Evolutionary conservation across 1,140 invertebrate genomes (phyloP), one percentile per base, ranked within the genome.

Genomic region (Spodoptera litura): DNA sequence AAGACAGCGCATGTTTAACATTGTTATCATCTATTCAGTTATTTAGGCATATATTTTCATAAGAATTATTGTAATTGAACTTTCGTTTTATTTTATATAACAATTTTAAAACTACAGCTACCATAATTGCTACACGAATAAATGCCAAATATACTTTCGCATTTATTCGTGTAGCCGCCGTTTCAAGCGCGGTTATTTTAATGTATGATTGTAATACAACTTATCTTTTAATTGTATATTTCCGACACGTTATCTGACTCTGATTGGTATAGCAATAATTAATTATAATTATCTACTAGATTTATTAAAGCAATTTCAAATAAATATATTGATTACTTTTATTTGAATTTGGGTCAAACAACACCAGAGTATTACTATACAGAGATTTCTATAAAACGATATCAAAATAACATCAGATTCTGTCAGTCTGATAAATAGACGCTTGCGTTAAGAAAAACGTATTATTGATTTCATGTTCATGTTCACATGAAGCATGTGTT

Each of bases 1-100:
- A 93, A 93, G 92, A 93, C 87, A 92, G 89, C 88, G 85, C 84
- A 80, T 75, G 59, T 75, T 51, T 20, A 75, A 64, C 59, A 75
- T 75, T 62, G 31, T 62, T 52, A 75, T 75, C 53, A 27, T 53
- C 81, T 81, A 83, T 82, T 80, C 61, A 79, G 78, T 78, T 62
- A 78, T 70, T 20, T 20, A 79, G 15, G 49, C 27, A 75, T 62
- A 61, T 61, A 70, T 53, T 70, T 77, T 84, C 82, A 79, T 86
- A 85, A 84, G 83, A 83, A 79, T 70, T 73, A 66, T 78, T 79
- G 82, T 78, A 80, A 75, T 78, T 49, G 58, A 70, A 83, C 68
- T 70, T 70, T 72, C 20, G 35, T 27, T 53, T 53, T 68, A n/a
- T 27, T 73, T 49, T 59, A 4, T 73, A 25, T 71, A 71, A 49